Evolutionary conservation across 2,888 invertebrate genomes (phyloP).

Genomic region (Meteorus colon): DNA sequence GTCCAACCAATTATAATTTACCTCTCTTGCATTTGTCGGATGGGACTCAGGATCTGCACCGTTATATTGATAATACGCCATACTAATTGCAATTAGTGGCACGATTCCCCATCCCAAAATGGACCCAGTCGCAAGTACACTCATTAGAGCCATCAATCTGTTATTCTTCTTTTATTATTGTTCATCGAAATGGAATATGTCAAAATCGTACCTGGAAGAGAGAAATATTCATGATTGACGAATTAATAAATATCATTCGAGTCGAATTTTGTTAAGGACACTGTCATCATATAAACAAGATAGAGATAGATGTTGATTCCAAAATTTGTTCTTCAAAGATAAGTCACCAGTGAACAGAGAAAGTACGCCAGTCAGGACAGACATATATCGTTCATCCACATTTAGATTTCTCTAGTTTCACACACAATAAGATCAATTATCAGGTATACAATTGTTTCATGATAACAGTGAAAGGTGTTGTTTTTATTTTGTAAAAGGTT

Average conservation of each 20-base stretch:
- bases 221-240: neutral
- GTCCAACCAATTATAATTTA: conserved; percentile 73
- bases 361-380: conserved; percentile 30
- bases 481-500: neutral
- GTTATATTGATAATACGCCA: conserved; percentile 87
- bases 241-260: no score
- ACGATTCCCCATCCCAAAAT: conserved; percentile 81
- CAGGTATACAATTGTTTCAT: conserved; percentile 5
- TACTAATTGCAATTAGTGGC: conserved; percentile 86
- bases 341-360: conserved; percentile 30
- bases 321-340: conserved; percentile 26
- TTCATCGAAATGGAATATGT: conserved; percentile 25
- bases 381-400: neutral
- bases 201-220: neutral
- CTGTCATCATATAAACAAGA: neutral
- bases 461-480: neutral
- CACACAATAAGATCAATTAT: neutral
- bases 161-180: conserved; percentile 54
- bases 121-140: conserved; percentile 75
- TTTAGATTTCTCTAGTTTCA: neutral
- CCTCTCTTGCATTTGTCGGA: conserved; percentile 81
- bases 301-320: conserved; percentile 11
- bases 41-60: conserved; percentile 88
- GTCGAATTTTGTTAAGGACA: no score
- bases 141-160: conserved; percentile 71